Percentiles rank a stretch among this genome's conserved stretches.
phyloP scores from a whole-genome alignment of 2,888 invertebrate genomes.

The Lamellibrachia satsuma region DNA sequence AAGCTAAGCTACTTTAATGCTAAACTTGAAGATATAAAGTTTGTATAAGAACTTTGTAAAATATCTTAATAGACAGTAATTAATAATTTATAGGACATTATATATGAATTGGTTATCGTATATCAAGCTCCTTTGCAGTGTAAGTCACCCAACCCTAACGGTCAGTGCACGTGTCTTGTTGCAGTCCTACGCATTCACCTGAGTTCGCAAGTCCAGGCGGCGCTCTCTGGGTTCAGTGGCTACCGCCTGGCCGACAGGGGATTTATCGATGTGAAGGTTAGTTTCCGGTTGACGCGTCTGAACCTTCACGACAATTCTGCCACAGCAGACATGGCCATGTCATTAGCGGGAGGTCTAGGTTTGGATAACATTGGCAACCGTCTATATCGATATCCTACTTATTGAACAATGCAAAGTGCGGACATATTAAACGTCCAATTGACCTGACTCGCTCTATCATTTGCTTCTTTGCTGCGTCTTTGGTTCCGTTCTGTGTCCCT shows the following conservation, averaged over 20 bases:
- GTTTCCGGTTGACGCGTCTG: neutral
- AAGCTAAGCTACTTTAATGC: neutral
- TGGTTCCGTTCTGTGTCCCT: too few relatives aligned
- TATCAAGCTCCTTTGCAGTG: neutral
- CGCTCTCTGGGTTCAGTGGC: conserved; percentile 42
- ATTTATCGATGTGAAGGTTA: conserved; percentile 51
- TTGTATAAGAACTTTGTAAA: neutral
- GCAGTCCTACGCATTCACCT: conserved; percentile 54
- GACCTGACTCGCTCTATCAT: too few relatives aligned
- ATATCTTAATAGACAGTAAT: neutral
- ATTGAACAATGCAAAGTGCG: too few relatives aligned
- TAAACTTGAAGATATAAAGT: neutral
- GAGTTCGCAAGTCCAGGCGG: conserved; percentile 44
- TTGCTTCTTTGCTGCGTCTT: too few relatives aligned
- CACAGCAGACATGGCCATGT: neutral
- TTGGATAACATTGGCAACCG: neutral
- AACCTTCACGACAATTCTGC: neutral
- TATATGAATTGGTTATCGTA: neutral
- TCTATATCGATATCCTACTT: too few relatives aligned
- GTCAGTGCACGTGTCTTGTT: neutral
- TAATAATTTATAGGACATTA: neutral
- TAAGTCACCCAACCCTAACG: neutral
- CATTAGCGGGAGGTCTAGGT: neutral
- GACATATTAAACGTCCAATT: too few relatives aligned
- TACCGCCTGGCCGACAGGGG: conserved; percentile 49